These are phyloP conservation scores for Muscicapa comitata DNA, from an alignment of 2,797 vertebrate species.

Conservation along the genomic window DNA sequence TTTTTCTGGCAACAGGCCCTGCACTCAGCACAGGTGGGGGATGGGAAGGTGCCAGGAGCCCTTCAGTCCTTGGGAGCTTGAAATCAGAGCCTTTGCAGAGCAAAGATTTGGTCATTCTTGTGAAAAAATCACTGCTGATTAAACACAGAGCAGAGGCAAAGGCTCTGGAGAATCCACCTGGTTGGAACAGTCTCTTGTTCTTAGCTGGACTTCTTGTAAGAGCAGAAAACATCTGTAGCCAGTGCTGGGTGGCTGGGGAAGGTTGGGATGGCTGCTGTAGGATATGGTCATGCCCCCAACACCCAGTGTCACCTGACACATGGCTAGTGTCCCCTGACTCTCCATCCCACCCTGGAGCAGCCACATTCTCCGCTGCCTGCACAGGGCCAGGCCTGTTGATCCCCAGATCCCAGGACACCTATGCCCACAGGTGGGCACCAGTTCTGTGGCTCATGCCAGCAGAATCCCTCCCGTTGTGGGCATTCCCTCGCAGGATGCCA, in stretches of 20 bases:
- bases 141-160: background rate
- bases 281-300: rapidly evolving
- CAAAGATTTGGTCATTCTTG: background rate
- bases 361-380: background rate
- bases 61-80: background rate
- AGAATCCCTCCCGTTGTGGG: background rate
- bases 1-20: background rate
- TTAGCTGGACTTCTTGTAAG: background rate
- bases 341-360: background rate
- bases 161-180: background rate
- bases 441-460: background rate
- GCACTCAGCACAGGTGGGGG: background rate
- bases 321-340: rapidly evolving
- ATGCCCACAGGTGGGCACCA: background rate
- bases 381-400: rapidly evolving
- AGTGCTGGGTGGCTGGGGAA: background rate
- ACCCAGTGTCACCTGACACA: background rate
- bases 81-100: background rate
- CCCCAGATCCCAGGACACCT: background rate
- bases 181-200: background rate
- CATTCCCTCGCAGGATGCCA: rapidly evolving
- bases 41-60: background rate
- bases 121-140: background rate
- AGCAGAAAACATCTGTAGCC: background rate
- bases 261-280: background rate